Conservation (phyloP, 2,888 invertebrate species). For the Volucella zonaria region DNA sequence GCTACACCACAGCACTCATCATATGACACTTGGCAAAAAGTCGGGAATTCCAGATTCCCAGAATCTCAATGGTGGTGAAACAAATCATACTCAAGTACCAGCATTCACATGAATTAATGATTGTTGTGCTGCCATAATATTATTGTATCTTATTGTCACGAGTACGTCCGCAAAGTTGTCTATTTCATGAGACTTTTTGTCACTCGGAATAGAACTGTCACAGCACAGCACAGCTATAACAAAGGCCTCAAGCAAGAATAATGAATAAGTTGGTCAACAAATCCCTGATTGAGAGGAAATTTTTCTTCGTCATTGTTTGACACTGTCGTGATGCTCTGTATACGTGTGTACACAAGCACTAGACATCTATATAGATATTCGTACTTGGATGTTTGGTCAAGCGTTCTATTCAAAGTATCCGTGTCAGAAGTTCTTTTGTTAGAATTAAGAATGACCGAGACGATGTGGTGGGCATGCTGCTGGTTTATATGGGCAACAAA, state of each 20-base stretch:
- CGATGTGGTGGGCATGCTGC: neutral
- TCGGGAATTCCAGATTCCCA: no score
- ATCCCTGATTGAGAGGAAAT: constrained; percentile 1
- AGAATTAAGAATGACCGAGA: neutral
- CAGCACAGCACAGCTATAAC: constrained; percentile 1
- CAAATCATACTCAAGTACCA: no score
- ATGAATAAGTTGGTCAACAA: constrained; percentile 46
- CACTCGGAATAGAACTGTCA: neutral
- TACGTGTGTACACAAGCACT: constrained; percentile 12
- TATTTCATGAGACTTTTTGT: neutral
- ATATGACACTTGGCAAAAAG: no score
- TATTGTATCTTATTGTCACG: no score
- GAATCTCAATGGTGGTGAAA: no score
- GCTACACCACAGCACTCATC: no score
- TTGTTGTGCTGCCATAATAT: no score
- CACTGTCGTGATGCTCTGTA: neutral
- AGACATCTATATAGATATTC: neutral
- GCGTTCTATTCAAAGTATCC: neutral
- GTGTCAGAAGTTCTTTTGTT: neutral
- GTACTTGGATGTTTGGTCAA: neutral
- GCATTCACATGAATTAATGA: no score
- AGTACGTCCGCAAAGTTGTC: no score
- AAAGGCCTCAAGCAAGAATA: constrained; percentile 9
- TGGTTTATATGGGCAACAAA: neutral
- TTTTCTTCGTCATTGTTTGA: constrained; percentile 9